Evolutionary conservation across 2,888 invertebrate species (phyloP), one percentile per base, ranked within the genome.

Genomic region (Cristatella mucedo): DNA sequence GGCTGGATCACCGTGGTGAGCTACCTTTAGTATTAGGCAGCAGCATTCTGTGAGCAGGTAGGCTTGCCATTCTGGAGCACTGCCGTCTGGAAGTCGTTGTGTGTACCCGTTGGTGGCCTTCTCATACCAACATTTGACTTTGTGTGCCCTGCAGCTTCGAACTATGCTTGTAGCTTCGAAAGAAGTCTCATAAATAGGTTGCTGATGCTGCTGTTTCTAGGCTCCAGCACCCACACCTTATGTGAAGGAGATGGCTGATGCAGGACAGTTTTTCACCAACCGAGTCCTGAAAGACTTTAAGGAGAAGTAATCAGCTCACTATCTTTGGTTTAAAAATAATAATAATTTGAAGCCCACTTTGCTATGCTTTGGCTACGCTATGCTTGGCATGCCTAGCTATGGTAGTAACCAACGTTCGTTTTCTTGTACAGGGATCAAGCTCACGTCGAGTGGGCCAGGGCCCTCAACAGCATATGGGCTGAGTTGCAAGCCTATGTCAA

Each of bases 181-280:
- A n/a, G n/a, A n/a, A n/a, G n/a, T n/a, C n/a, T n/a, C n/a, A 26
- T 11, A 3, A 6, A 21, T 19, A 37, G 6, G 7, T 7, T 4
- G 13, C 9, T 13, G 20, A 21, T 32, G 22, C 37, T 18, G 33
- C 37, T 33, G 24, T 38, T 56, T 67, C 22, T 57, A 78, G 73
- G 69, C 79, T 18, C 87, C 91, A 2, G 80, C 91, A 0, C 97
- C 97, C 0, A 82, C 81, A 2, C 95, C 95, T 0, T 86, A 83
- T 63, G 80, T 97, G 15, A 95, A 95, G 69, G 97, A 99, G 68
- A 89, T 93, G 87, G 80, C 82, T 54, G 95, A 99, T 64, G 86
- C 95, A 7, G 87, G 91, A 2, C 85, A 86, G 69, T 97, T 95
- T 70, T 99, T 89, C 69, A 82, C 87, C 41, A 97, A 99, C 71